These are phyloP conservation scores for Lypha dubia DNA, from an alignment of 2,888 invertebrate genomes.

Conservation along the genomic window DNA sequence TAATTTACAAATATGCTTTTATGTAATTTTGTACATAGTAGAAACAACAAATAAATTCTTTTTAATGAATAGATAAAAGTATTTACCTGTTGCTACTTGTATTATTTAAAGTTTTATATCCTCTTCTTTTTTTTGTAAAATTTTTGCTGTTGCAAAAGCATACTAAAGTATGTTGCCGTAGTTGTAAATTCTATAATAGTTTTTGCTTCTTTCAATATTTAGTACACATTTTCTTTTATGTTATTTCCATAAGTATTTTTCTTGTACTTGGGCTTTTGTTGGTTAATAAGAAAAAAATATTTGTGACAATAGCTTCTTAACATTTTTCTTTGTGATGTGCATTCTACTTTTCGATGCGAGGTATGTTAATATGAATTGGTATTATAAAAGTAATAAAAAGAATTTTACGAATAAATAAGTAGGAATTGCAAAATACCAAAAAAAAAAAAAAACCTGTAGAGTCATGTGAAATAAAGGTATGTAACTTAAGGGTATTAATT, in stretches of 20 bases:
- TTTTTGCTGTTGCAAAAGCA: constrained; percentile 3
- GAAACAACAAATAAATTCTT: constrained; percentile 32
- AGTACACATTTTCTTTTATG: constrained; percentile 5
- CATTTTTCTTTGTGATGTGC: constrained; percentile 27
- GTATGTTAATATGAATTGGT: neutral
- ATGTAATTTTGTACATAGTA: constrained; percentile 26
- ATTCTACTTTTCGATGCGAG: constrained; percentile 5
- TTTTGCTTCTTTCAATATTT: constrained; percentile 13
- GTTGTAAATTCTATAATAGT: constrained; percentile 43
- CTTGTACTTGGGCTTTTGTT: constrained; percentile 28
- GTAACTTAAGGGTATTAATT: no score
- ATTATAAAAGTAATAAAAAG: neutral
- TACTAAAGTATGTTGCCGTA: constrained; percentile 38
- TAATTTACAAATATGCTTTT: constrained; percentile 38
- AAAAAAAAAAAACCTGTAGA: no score
- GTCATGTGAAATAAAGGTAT: no score
- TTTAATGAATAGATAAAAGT: constrained; percentile 13
- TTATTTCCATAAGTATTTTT: constrained; percentile 16
- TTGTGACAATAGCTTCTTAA: constrained; percentile 60
- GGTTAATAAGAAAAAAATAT: constrained; percentile 33
- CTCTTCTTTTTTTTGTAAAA: neutral
- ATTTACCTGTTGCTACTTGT: constrained; percentile 59
- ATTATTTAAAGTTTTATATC: constrained; percentile 32
- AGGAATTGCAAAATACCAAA: no score
- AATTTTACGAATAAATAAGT: neutral